These are phyloP conservation scores for honey bee (Apis mellifera) DNA, from an alignment of 1,140 invertebrate genomes.

Conservation along the genomic window DNA sequence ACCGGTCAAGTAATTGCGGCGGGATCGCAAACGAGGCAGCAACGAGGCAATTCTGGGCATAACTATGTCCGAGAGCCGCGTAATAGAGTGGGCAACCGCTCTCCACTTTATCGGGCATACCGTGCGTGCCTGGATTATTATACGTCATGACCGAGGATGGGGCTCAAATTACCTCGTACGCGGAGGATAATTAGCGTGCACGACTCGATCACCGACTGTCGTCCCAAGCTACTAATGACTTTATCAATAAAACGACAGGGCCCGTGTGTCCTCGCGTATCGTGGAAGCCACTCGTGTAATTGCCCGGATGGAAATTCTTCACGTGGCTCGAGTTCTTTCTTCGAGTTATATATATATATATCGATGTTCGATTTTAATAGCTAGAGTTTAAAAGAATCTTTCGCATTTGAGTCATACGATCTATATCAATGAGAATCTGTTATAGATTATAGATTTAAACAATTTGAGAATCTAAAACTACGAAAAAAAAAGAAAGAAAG, in stretches of 20 bases:
- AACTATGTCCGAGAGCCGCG: slow-evolving; percentile 53
- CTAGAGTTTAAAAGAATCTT: not conserved
- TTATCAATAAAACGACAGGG: slow-evolving; percentile 46
- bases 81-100: slow-evolving; percentile 53
- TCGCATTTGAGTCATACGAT: not conserved
- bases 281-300: slow-evolving; percentile 29
- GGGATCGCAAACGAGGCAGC: slow-evolving; percentile 10
- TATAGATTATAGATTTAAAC: too few relatives aligned
- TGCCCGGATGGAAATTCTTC: slow-evolving; percentile 22
- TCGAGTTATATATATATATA: too few relatives aligned
- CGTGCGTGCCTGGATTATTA: slow-evolving; percentile 57
- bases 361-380: not conserved
- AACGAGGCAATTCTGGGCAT: slow-evolving; percentile 46
- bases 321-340: too few relatives aligned
- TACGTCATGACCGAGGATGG: slow-evolving; percentile 46
- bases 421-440: too few relatives aligned
- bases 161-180: slow-evolving; percentile 54
- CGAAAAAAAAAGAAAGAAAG: too few relatives aligned
- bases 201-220: slow-evolving; percentile 40
- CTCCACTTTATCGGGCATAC: slow-evolving; percentile 54
- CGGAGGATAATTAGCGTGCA: slow-evolving; percentile 60
- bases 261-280: slow-evolving; percentile 35
- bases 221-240: slow-evolving; percentile 51
- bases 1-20: slow-evolving; percentile 50
- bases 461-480: too few relatives aligned